A percentile compares a stretch with the other conserved stretches of the same genome.
Conservation (phyloP, 1,140 invertebrate genomes). For the Scaptodrosophila lebanonensis region DNA sequence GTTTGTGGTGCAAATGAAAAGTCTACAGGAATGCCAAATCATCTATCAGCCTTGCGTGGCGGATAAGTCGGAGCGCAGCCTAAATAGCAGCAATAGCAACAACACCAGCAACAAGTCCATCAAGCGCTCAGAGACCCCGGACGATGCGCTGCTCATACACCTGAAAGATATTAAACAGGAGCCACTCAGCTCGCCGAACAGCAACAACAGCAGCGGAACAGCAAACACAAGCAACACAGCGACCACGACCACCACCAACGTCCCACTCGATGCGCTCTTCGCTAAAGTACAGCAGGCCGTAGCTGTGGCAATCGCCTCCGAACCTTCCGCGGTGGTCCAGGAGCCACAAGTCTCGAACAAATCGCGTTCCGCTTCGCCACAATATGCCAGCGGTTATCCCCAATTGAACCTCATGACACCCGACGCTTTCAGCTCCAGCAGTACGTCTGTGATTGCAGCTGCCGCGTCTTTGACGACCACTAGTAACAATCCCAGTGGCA, state of each 20-base stretch:
- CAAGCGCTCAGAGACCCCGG: slow-evolving; percentile 41
- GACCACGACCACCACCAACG: too few relatives aligned
- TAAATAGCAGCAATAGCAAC: slow-evolving; percentile 32
- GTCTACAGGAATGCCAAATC: slow-evolving; percentile 90
- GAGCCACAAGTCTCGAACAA: too few relatives aligned
- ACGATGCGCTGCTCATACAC: slow-evolving; percentile 24
- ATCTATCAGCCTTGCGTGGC: slow-evolving; percentile 82
- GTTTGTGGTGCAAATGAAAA: slow-evolving; percentile 92
- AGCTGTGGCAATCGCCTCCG: neutral
- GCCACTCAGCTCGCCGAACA: slow-evolving; percentile 32
- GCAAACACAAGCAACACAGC: too few relatives aligned
- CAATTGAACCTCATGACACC: slow-evolving; percentile 85
- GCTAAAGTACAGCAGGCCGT: slow-evolving; percentile 37
- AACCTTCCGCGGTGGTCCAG: too few relatives aligned
- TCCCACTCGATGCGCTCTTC: slow-evolving; percentile 46
- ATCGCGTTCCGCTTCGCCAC: slow-evolving; percentile 55
- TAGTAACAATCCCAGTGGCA: slow-evolving; percentile 12
- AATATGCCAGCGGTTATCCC: slow-evolving; percentile 77
- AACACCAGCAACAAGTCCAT: slow-evolving; percentile 31
- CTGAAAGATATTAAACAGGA: slow-evolving; percentile 42
- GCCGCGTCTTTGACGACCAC: slow-evolving; percentile 35
- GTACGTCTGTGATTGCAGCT: slow-evolving; percentile 4
- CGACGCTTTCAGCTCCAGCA: slow-evolving; percentile 87
- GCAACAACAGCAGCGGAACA: slow-evolving; percentile 29
- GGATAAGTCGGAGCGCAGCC: slow-evolving; percentile 50